Conservation (phyloP, 2,888 invertebrate species). For the Flexamia atlantica region DNA sequence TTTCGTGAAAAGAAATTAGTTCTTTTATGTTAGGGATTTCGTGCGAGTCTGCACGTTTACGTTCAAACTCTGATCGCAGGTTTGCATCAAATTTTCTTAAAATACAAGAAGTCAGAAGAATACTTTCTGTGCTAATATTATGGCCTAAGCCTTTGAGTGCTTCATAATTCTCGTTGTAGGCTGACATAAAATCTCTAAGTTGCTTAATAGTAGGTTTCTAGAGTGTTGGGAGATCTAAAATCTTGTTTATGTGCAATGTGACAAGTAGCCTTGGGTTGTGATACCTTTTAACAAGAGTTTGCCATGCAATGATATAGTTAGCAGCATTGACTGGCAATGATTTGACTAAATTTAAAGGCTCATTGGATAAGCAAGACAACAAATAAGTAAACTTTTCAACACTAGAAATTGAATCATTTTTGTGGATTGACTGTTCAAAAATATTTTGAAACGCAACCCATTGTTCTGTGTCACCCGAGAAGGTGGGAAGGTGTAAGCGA, state of each 20-base stretch:
- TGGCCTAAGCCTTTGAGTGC: background rate
- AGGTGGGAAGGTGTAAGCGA: conserved; percentile 16
- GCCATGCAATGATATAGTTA: conserved; percentile 9
- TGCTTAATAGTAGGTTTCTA: conserved; percentile 13
- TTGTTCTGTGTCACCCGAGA: conserved; percentile 7
- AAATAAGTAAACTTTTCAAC: conserved; percentile 51
- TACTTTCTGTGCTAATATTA: background rate
- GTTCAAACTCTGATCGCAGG: background rate
- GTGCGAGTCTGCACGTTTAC: background rate
- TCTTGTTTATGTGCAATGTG: background rate
- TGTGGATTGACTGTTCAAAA: conserved; percentile 37
- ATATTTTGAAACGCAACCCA: conserved; percentile 38
- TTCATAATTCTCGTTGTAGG: conserved; percentile 13
- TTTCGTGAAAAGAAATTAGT: background rate
- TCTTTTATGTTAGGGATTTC: background rate
- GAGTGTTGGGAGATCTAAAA: background rate
- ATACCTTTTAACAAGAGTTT: conserved; percentile 17
- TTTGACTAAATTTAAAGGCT: conserved; percentile 25
- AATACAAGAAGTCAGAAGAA: background rate
- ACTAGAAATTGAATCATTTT: conserved; percentile 38
- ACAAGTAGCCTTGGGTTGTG: conserved; percentile 13
- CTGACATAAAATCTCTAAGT: conserved; percentile 11
- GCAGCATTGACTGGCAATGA: conserved; percentile 15
- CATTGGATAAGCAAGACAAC: conserved; percentile 17
- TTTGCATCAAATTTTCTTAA: background rate